Evolutionary conservation across 2,113 vertebrate genomes (phyloP).

Genomic region (Acanthochromis polyacanthus): DNA sequence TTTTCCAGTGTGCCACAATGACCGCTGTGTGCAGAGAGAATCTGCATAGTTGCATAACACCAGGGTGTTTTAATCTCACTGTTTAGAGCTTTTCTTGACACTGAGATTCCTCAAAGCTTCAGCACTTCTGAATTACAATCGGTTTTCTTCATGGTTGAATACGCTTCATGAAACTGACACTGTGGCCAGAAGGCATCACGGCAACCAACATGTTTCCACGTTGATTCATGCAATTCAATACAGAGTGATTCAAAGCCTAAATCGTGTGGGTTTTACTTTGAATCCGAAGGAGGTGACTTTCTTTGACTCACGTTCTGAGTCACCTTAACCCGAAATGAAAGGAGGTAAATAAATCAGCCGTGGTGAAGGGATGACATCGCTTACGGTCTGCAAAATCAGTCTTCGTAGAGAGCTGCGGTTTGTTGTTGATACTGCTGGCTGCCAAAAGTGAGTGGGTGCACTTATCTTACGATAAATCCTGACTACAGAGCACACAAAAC

Average conservation of each 20-base stretch:
- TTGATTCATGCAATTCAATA: slow-evolving; percentile 74
- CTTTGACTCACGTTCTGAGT: slow-evolving; percentile 67
- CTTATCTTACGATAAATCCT: slow-evolving; percentile 8
- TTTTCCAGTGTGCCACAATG: too few species aligned
- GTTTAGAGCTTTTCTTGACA: slow-evolving; percentile 34
- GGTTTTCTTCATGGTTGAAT: slow-evolving; percentile 36
- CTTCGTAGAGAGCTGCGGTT: slow-evolving; percentile 26
- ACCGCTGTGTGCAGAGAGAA: slow-evolving; percentile 48
- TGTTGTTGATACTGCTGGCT: slow-evolving; percentile 31
- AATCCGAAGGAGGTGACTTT: slow-evolving; percentile 35
- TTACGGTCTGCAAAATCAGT: slow-evolving; percentile 43
- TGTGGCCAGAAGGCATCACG: slow-evolving; percentile 55
- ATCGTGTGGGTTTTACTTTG: slow-evolving; percentile 47
- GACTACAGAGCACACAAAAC: not conserved
- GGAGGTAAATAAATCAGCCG: slow-evolving; percentile 29
- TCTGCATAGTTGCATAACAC: slow-evolving; percentile 28
- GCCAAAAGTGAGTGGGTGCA: slow-evolving; percentile 9
- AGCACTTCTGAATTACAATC: slow-evolving; percentile 14
- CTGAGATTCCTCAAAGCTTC: slow-evolving; percentile 9
- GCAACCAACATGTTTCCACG: slow-evolving; percentile 45
- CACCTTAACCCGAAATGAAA: slow-evolving; percentile 51
- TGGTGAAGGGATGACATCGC: slow-evolving; percentile 34
- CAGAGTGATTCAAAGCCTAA: slow-evolving; percentile 65
- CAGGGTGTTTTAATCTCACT: not conserved
- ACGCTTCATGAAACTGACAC: slow-evolving; percentile 54